Conservation (phyloP, 1,140 invertebrate species). For the Zaprionus ghesquierei region DNA sequence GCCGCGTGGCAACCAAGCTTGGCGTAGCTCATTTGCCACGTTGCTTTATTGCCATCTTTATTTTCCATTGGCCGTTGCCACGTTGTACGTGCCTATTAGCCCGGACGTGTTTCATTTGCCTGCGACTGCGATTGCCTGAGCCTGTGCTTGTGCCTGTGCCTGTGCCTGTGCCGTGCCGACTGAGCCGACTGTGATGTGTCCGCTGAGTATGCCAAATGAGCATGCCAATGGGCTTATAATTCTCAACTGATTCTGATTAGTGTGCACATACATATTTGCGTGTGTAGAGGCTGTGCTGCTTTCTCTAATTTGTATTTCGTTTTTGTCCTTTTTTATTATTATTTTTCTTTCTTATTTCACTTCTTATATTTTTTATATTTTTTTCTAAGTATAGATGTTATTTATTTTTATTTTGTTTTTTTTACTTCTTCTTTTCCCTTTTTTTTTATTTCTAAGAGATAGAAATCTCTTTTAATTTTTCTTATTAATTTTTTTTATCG, state of each 20-base stretch:
- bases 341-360: too few species aligned
- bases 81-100: slow-evolving; percentile 70
- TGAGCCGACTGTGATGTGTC: not conserved
- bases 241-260: slow-evolving; percentile 35
- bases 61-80: slow-evolving; percentile 47
- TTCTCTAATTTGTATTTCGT: not conserved
- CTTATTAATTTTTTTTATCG: too few species aligned
- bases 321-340: too few species aligned
- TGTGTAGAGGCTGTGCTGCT: not conserved
- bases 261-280: not conserved
- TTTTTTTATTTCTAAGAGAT: too few species aligned
- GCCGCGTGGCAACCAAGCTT: not conserved
- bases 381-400: too few species aligned
- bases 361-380: too few species aligned
- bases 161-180: not conserved
- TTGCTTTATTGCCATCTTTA: slow-evolving; percentile 64
- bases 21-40: slow-evolving; percentile 61
- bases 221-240: slow-evolving; percentile 36
- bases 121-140: not conserved
- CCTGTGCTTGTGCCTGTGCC: not conserved
- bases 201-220: slow-evolving; percentile 18
- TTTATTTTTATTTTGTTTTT: too few species aligned
- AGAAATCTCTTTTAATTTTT: too few species aligned
- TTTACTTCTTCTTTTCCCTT: too few species aligned
- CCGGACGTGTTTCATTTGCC: slow-evolving; percentile 66